Evolutionary conservation across 2,888 invertebrate species (phyloP).

Genomic region (Andrena flavipes): DNA sequence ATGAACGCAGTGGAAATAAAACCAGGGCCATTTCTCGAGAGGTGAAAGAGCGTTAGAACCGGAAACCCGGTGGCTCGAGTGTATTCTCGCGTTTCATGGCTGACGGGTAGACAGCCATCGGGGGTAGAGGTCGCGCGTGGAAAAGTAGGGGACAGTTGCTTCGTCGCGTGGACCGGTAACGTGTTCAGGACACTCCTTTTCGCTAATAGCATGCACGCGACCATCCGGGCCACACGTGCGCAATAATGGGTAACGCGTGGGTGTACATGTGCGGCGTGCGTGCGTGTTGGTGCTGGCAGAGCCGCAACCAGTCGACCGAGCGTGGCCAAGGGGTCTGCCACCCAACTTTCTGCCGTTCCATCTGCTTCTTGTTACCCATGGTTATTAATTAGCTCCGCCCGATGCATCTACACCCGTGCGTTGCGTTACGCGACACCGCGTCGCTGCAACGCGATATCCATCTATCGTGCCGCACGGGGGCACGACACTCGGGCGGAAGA

Average conservation of each 20-base stretch:
- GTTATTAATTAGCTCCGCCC: constrained; percentile 81
- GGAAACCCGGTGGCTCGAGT: constrained; percentile 50
- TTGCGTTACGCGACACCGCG: constrained; percentile 18
- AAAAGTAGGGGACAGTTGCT: constrained; percentile 64
- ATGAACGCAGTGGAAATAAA: constrained; percentile 59
- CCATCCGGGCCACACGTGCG: constrained; percentile 83
- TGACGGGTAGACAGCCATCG: constrained; percentile 16
- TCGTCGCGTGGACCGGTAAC: constrained; percentile 53
- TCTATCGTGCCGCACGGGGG: not conserved
- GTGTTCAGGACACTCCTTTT: constrained; percentile 73
- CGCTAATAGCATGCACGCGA: constrained; percentile 83
- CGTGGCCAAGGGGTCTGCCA: constrained; percentile 51
- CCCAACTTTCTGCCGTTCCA: constrained; percentile 75
- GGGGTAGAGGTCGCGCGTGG: constrained; percentile 20
- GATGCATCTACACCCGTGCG: constrained; percentile 30
- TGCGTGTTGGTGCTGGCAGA: constrained; percentile 27
- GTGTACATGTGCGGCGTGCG: constrained; percentile 55
- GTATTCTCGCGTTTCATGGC: constrained; percentile 63
- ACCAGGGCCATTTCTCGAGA: constrained; percentile 37
- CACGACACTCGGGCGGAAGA: constrained; percentile 23
- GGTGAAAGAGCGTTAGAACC: constrained; percentile 39
- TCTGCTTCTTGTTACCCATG: constrained; percentile 82
- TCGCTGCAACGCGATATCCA: constrained; percentile 31
- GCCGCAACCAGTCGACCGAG: constrained; percentile 47
- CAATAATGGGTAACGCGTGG: constrained; percentile 80